Evolutionary conservation across 2,797 vertebrate genomes (phyloP).

Genomic region (Vireo griseus): DNA sequence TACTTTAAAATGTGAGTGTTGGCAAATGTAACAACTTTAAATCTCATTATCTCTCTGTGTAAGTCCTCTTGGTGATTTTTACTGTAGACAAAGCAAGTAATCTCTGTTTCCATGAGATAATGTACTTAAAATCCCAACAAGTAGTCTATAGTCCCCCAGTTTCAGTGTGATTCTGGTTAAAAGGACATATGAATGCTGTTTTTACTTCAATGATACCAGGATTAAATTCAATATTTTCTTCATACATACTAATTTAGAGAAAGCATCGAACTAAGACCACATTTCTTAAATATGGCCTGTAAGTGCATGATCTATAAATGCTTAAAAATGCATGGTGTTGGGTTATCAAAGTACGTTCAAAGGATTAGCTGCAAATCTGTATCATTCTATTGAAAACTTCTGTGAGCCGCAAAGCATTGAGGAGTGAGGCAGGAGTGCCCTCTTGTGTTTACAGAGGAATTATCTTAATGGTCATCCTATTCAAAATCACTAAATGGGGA

Average conservation of each 20-base stretch:
- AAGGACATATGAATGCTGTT: rapidly evolving
- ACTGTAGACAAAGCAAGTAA: not conserved
- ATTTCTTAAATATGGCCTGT: not conserved
- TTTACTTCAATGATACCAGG: not conserved
- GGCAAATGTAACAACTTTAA: not conserved
- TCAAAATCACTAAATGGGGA: not conserved
- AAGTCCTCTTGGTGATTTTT: not conserved
- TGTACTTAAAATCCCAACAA: not conserved
- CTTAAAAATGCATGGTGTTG: not conserved
- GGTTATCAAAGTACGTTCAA: not conserved
- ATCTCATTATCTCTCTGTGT: not conserved
- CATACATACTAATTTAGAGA: not conserved
- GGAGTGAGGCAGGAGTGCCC: constrained; percentile 60
- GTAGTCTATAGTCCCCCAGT: not conserved
- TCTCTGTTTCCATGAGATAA: not conserved
- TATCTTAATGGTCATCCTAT: not conserved
- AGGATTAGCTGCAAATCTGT: not conserved
- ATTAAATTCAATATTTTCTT: not conserved
- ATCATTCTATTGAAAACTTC: not conserved
- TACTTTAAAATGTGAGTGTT: not conserved
- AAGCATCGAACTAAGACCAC: not conserved
- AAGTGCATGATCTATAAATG: not conserved
- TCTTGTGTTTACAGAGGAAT: constrained; percentile 60
- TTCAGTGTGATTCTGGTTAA: not conserved
- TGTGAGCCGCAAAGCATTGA: not conserved